Percentiles rank a stretch among this genome's conserved stretches.
Evolutionary conservation across 1,140 invertebrate genomes (phyloP).

Genomic region (Pseudoatta argentina): DNA sequence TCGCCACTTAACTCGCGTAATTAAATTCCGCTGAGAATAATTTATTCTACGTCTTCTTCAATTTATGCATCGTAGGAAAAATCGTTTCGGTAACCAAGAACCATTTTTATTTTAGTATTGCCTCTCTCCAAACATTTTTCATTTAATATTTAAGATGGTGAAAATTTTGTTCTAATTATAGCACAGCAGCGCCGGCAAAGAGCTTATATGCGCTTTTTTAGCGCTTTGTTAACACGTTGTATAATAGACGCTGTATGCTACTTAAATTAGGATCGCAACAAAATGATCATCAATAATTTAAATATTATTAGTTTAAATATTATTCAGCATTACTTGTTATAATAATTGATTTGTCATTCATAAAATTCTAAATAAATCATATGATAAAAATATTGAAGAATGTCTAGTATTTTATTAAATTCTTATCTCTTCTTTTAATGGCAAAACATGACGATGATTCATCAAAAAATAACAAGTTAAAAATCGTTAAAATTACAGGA

Average conservation of each 20-base stretch:
- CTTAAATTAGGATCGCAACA: too few species aligned
- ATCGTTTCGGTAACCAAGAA: background rate
- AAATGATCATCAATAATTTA: too few species aligned
- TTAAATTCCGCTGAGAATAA: background rate
- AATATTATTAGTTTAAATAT: background rate
- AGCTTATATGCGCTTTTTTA: too few species aligned
- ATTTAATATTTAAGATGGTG: background rate
- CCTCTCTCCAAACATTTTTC: background rate
- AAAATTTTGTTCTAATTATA: background rate
- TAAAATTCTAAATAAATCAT: background rate
- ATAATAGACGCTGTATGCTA: too few species aligned
- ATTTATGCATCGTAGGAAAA: background rate
- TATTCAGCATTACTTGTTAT: background rate
- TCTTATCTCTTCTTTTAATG: background rate
- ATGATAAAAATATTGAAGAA: too few species aligned
- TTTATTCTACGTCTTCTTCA: background rate
- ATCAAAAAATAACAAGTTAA: background rate
- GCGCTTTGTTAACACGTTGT: too few species aligned
- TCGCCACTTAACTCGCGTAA: conserved; percentile 1
- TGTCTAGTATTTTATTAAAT: background rate
- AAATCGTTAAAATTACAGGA: background rate
- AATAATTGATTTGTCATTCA: background rate
- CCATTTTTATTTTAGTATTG: background rate
- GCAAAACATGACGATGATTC: too few species aligned
- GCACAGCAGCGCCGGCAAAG: too few species aligned